Evolutionary conservation across 2,113 vertebrate genomes (phyloP), one percentile per base, ranked within the genome.

Genomic region (Phalacrocorax pelagicus): DNA sequence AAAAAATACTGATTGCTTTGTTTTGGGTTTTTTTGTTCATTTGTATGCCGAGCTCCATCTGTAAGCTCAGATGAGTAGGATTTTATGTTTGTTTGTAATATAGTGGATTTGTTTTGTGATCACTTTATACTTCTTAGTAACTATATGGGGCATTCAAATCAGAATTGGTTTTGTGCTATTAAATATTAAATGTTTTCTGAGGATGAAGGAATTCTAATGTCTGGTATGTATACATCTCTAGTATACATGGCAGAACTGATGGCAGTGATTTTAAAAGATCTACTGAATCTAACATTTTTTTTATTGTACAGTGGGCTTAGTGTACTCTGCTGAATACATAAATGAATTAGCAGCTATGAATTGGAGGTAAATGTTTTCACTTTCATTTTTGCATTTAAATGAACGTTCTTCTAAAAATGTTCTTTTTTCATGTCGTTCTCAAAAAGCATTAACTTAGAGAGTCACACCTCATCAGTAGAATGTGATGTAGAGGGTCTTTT

Each of bases 301-400:
- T 42, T 66, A 23, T 71, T 66, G 44, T 92, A 15, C 92, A 99
- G 99, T 98, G 27, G 95, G 61, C 19, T 96, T 99, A 80, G 99
- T 99, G 73, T 99, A 97, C 51, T 98, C 97, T 6, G 99, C 99
- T 46, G 99, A 99, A 91, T 99, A 99, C 84, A 98, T 99, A 83
- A 99, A 99, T 84, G 99, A 99, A 95, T 72, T 98, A n/a, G 99
- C 99, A 46, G 99, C 99, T 12, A 98, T 98, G 98, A 99, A 99
- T 96, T 99, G 99, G 99, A 99, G 98, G 99, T 99, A 97, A 98
- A 29, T 59, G 30, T 85, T 89, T 84, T 32, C 21, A 47, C 2
- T 77, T 84, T 42, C 17, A 8, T 54, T 78, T 95, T 63, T 4
- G 1, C 20, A 32, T 81, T 78, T 75, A 80, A 75, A 75, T 69